These are phyloP conservation scores for Glandiceps talaboti DNA, from an alignment of 53 echinoderm and acorn worm species.

Conservation along the genomic window DNA sequence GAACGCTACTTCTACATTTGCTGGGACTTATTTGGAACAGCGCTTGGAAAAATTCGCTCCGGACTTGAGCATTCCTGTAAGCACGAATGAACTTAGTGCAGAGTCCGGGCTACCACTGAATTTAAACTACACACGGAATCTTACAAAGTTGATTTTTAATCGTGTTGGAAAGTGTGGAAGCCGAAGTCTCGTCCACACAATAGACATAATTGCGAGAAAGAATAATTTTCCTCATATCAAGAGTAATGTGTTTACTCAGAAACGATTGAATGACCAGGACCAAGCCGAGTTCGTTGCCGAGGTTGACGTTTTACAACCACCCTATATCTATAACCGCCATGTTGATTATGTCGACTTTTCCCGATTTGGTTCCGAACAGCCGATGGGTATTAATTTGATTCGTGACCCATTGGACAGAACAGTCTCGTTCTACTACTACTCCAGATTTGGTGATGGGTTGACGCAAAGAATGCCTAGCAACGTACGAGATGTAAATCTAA, in stretches of 20 bases:
- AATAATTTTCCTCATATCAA: not conserved
- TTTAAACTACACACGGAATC: not conserved
- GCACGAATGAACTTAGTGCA: not conserved
- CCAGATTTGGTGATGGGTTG: not conserved
- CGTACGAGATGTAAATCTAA: not conserved
- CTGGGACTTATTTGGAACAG: not conserved
- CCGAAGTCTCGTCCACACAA: not conserved
- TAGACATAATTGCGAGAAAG: not conserved
- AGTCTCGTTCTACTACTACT: not conserved
- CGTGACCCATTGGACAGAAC: not conserved
- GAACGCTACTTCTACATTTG: not conserved
- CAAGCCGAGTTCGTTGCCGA: not conserved
- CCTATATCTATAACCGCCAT: not conserved
- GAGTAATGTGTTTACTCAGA: not conserved
- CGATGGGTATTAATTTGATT: not conserved
- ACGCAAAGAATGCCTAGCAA: not conserved
- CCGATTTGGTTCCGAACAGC: slow-evolving; percentile 1
- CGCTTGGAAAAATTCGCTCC: not conserved
- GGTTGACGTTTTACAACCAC: not conserved
- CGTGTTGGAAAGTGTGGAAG: not conserved
- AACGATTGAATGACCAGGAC: not conserved
- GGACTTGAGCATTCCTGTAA: not conserved
- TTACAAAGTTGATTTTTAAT: not conserved
- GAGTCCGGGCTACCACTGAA: not conserved
- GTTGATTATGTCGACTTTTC: not conserved